These are phyloP conservation scores for Aphaenogaster floridana DNA, from an alignment of 1,140 invertebrate species.

Conservation along the genomic window DNA sequence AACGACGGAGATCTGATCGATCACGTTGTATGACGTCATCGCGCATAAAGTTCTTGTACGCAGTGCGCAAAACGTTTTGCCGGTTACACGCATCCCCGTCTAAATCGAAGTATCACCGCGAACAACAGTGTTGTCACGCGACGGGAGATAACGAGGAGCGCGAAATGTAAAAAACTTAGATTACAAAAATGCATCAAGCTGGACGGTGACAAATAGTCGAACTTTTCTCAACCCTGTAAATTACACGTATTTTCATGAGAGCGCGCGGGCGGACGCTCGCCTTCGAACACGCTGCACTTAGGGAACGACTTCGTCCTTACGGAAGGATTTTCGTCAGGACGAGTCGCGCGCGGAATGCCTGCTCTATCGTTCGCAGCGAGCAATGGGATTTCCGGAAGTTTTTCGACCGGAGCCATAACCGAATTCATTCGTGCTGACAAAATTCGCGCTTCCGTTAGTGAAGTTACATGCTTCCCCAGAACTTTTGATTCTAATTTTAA, in stretches of 20 bases:
- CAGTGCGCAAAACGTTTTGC: slow-evolving; percentile 36
- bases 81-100: neutral
- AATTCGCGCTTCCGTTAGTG: slow-evolving; percentile 25
- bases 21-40: neutral
- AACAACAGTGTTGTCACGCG: slow-evolving; percentile 36
- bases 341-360: slow-evolving; percentile 39
- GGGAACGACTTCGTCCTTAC: slow-evolving; percentile 37
- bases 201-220: slow-evolving; percentile 54
- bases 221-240: slow-evolving; percentile 51
- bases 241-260: slow-evolving; percentile 59
- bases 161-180: slow-evolving; percentile 54
- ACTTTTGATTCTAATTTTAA: slow-evolving; percentile 26
- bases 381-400: slow-evolving; percentile 53
- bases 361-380: slow-evolving; percentile 27
- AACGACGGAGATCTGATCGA: neutral
- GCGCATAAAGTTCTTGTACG: neutral
- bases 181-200: slow-evolving; percentile 62
- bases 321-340: slow-evolving; percentile 56
- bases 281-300: slow-evolving; percentile 38
- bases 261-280: slow-evolving; percentile 3
- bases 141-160: neutral
- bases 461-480: slow-evolving; percentile 23
- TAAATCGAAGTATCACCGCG: slow-evolving; percentile 20
- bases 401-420: slow-evolving; percentile 40
- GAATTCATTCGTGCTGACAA: slow-evolving; percentile 39